Evolutionary conservation across 1,140 invertebrate species (phyloP).

Genomic region (Aphelenchoides avenae): DNA sequence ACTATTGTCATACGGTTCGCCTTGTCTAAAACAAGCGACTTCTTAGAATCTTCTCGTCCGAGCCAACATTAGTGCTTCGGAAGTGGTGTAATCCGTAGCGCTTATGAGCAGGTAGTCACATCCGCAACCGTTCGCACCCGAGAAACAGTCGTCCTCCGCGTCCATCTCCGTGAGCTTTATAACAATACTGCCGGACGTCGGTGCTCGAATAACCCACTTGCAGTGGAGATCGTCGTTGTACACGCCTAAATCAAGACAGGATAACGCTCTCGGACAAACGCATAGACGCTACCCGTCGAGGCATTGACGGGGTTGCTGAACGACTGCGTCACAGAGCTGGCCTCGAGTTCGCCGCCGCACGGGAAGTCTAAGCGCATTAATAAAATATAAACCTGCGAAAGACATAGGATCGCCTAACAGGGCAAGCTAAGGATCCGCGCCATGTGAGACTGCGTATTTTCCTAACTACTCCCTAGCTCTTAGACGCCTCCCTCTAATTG

Average conservation of each 20-base stretch:
- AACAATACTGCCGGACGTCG: slow-evolving; percentile 39
- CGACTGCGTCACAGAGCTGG: slow-evolving; percentile 35
- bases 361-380: slow-evolving; percentile 15
- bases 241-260: slow-evolving; percentile 14
- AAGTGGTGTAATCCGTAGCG: slow-evolving; percentile 20
- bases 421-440: too few species aligned
- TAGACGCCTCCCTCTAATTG: too few species aligned
- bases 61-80: too few species aligned
- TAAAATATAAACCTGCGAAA: background rate
- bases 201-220: slow-evolving; percentile 42
- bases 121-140: too few species aligned
- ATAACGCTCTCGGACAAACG: slow-evolving; percentile 2
- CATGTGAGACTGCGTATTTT: too few species aligned
- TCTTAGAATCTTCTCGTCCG: too few species aligned
- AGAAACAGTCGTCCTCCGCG: slow-evolving; percentile 37
- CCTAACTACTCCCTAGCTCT: too few species aligned
- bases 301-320: slow-evolving; percentile 19
- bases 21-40: too few species aligned
- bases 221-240: slow-evolving; percentile 46
- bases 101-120: slow-evolving; percentile 48
- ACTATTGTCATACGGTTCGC: too few species aligned
- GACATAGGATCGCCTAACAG: background rate
- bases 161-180: slow-evolving; percentile 40
- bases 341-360: slow-evolving; percentile 44
- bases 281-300: slow-evolving; percentile 9